Conservation (phyloP, 2,797 vertebrate genomes). For the Melanotaenia parkinsoni region DNA sequence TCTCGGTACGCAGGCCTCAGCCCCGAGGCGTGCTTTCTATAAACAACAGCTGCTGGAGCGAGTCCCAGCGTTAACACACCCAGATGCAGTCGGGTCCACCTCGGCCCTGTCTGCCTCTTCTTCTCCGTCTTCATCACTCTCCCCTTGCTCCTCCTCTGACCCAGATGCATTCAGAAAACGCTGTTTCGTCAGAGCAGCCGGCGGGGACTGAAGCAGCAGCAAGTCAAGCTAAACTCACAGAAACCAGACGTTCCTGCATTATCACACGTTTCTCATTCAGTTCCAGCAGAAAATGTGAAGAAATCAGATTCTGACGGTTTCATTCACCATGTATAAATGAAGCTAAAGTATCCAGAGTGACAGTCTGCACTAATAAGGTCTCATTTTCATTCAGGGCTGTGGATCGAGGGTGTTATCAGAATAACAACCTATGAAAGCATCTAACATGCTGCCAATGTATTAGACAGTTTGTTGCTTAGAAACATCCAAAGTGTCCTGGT, state of each 20-base stretch:
- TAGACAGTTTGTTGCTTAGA: background rate
- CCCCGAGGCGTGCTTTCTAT: background rate
- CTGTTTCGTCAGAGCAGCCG: background rate
- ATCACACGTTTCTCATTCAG: background rate
- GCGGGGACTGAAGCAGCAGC: background rate
- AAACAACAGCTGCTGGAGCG: background rate
- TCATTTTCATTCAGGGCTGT: background rate
- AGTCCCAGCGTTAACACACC: background rate
- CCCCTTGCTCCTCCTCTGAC: background rate
- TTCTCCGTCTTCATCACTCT: background rate
- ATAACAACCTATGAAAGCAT: background rate
- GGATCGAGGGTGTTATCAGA: background rate
- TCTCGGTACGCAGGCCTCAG: conserved; percentile 28
- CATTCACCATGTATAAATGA: background rate
- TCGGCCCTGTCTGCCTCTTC: background rate
- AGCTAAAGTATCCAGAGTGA: background rate
- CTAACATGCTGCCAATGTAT: background rate
- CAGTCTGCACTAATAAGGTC: background rate
- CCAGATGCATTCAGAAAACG: background rate
- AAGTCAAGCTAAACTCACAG: background rate
- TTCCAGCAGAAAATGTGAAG: background rate
- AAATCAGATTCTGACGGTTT: background rate
- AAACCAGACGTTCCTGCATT: background rate
- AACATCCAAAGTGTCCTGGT: background rate
- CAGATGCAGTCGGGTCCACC: background rate